phyloP scores from a whole-genome alignment of 2,113 vertebrate species.

The Athene noctua region DNA sequence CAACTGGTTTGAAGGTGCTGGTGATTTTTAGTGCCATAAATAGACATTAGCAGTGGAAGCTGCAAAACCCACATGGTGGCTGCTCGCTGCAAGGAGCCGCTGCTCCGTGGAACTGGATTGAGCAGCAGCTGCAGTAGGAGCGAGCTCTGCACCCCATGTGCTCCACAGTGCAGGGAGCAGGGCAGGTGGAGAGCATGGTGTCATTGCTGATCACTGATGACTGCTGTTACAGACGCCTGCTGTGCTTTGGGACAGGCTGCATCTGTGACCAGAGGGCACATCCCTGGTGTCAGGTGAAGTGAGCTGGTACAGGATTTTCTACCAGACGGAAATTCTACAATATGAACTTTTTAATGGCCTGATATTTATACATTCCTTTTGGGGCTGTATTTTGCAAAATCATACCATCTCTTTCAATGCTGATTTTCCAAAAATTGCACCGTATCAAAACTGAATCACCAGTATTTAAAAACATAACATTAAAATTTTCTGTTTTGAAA shows the following conservation, averaged over 20 bases:
- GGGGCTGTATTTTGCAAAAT: neutral
- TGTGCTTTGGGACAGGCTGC: neutral
- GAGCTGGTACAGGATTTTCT: neutral
- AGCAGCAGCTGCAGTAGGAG: neutral
- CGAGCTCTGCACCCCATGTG: fast-evolving
- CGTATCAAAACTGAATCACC: neutral
- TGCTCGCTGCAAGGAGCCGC: neutral
- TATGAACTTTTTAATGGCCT: neutral
- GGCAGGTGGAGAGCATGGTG: neutral
- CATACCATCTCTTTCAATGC: neutral
- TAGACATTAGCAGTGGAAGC: neutral
- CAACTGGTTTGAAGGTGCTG: conserved; percentile 19
- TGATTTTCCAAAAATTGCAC: neutral
- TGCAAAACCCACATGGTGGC: neutral
- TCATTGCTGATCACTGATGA: neutral
- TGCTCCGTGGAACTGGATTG: neutral
- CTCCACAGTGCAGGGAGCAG: neutral
- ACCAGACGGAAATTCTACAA: neutral
- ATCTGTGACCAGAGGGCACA: neutral
- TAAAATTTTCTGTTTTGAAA: neutral
- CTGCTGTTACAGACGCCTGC: neutral
- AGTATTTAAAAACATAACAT: neutral
- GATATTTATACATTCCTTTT: neutral
- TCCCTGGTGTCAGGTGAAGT: neutral
- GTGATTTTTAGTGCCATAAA: conserved; percentile 4